Conservation (phyloP, 1,140 invertebrate genomes). For the Drosophila athabasca region DNA sequence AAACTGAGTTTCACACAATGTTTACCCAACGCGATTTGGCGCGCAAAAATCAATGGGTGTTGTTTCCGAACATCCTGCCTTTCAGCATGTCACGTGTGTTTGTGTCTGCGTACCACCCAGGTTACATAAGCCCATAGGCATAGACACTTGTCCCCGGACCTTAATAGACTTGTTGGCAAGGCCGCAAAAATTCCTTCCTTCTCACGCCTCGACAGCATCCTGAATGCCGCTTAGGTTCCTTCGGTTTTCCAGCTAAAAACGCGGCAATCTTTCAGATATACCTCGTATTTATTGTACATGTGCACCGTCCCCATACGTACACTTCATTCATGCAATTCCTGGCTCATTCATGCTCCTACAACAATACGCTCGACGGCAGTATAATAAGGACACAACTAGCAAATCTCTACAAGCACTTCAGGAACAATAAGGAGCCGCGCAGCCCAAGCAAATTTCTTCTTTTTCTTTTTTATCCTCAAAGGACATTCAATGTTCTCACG, state of each 20-base stretch:
- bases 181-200: conserved; percentile 56
- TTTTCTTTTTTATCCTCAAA: conserved; percentile 25
- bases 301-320: conserved; percentile 1
- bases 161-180: conserved; percentile 53
- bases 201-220: conserved; percentile 64
- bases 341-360: conserved; percentile 46
- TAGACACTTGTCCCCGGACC: conserved; percentile 20
- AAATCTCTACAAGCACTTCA: conserved; percentile 73
- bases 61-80: conserved; percentile 34
- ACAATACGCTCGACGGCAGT: conserved; percentile 39
- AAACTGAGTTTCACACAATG: conserved; percentile 34
- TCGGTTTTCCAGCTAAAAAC: conserved; percentile 45
- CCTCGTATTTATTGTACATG: conserved; percentile 17
- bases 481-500: conserved; percentile 77
- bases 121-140: conserved; percentile 49
- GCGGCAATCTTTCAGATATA: conserved; percentile 62
- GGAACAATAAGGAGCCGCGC: conserved; percentile 53
- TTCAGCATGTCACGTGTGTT: conserved; percentile 61
- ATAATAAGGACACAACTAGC: conserved; percentile 82
- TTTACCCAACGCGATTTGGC: conserved; percentile 68
- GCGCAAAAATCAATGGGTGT: conserved; percentile 60
- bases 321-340: conserved; percentile 41
- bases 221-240: neutral
- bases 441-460: conserved; percentile 62
- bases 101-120: conserved; percentile 58